Evolutionary conservation across 2,797 vertebrate genomes (phyloP).

Genomic region (Choloepus didactylus): DNA sequence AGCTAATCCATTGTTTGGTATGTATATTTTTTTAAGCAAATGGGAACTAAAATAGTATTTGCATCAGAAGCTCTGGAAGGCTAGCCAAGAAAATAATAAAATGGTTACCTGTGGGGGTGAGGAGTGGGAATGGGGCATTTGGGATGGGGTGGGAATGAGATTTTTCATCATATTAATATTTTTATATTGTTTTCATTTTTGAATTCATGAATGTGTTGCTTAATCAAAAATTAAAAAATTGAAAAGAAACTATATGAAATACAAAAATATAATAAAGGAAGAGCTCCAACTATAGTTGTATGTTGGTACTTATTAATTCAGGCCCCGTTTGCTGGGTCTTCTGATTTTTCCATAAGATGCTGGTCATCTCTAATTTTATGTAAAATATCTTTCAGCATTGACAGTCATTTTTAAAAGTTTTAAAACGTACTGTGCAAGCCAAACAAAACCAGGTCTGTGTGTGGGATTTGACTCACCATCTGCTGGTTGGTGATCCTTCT

Average conservation of each 20-base stretch:
- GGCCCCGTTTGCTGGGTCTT: not conserved
- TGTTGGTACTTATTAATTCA: not conserved
- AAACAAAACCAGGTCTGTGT: not conserved
- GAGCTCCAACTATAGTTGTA: not conserved
- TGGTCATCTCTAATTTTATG: not conserved
- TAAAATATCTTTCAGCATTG: not conserved
- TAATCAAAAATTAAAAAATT: not conserved
- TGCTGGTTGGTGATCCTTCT: not conserved
- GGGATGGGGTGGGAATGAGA: not conserved
- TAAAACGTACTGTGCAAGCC: not conserved
- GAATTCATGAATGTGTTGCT: not conserved
- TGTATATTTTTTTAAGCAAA: too few relatives aligned
- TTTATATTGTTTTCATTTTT: slow-evolving; percentile 13
- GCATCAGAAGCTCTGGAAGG: slow-evolving; percentile 40
- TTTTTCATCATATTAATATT: not conserved
- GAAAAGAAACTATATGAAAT: not conserved
- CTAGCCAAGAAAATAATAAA: not conserved
- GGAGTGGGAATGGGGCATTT: not conserved
- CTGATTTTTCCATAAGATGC: not conserved
- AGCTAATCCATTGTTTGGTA: too few relatives aligned
- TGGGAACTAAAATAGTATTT: not conserved
- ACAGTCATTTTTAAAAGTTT: slow-evolving; percentile 11
- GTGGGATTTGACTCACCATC: not conserved
- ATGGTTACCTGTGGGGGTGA: not conserved
- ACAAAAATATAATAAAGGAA: not conserved